These are phyloP conservation scores for Caenorhabditis sulstoni DNA, from an alignment of 2,888 invertebrate genomes.

Conservation along the genomic window DNA sequence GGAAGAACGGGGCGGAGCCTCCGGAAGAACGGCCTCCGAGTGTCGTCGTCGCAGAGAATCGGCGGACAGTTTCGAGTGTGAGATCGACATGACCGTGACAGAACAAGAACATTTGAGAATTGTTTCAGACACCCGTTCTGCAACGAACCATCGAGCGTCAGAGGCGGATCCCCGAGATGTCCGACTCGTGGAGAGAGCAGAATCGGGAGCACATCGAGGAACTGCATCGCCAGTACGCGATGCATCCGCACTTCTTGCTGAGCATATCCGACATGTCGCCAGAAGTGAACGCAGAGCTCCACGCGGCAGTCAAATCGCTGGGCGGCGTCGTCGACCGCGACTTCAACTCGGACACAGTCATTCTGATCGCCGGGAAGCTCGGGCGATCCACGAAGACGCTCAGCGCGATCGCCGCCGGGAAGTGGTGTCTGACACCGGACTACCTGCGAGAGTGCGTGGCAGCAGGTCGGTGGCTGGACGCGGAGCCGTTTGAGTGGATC, in stretches of 20 bases:
- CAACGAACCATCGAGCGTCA: slow-evolving; percentile 21
- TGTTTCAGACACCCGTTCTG: slow-evolving; percentile 37
- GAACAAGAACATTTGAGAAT: no score
- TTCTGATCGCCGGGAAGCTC: slow-evolving; percentile 35
- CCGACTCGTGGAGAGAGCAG: slow-evolving; percentile 24
- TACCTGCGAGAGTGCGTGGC: slow-evolving; percentile 21
- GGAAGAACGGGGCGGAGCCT: not conserved
- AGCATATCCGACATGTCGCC: slow-evolving; percentile 26
- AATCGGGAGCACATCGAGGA: slow-evolving; percentile 39
- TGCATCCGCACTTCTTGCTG: slow-evolving; percentile 35
- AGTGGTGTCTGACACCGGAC: slow-evolving; percentile 55
- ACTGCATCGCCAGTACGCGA: slow-evolving; percentile 28
- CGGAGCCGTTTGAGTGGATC: slow-evolving; percentile 42
- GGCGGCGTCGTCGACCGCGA: slow-evolving; percentile 43
- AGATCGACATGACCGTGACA: not conserved
- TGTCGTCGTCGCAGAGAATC: slow-evolving; percentile 14
- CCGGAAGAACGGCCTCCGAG: slow-evolving; percentile 7
- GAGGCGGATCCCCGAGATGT: slow-evolving; percentile 8
- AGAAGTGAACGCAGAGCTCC: slow-evolving; percentile 2
- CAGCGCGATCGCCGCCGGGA: slow-evolving; percentile 44
- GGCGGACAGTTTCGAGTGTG: slow-evolving; percentile 47
- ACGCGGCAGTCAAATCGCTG: slow-evolving; percentile 19
- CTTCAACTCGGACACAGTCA: slow-evolving; percentile 29
- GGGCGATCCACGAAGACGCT: slow-evolving; percentile 39
- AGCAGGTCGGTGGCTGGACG: slow-evolving; percentile 40